Evolutionary conservation across 2,888 invertebrate species (phyloP).

Genomic region (Cephus spinipes): DNA sequence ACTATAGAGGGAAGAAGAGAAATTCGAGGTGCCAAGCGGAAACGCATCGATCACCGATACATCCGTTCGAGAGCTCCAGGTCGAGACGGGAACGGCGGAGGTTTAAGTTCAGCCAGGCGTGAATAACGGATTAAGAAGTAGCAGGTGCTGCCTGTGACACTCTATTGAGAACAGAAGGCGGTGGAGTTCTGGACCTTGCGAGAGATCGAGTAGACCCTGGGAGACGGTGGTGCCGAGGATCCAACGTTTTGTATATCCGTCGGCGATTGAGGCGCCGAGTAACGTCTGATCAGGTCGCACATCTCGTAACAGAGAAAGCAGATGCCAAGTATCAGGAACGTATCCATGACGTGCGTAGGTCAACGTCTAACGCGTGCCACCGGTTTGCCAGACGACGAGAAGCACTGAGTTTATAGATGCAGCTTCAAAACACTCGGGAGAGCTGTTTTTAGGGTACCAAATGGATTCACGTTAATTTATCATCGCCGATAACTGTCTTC

Average conservation of each 20-base stretch:
- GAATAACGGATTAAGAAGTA: background rate
- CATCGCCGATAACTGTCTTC: too few relatives aligned
- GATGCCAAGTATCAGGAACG: constrained; percentile 75
- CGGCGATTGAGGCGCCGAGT: constrained; percentile 49
- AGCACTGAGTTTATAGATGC: too few relatives aligned
- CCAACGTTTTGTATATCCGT: constrained; percentile 46
- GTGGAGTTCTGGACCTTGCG: constrained; percentile 41
- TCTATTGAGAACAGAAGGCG: constrained; percentile 16
- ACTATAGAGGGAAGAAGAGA: too few relatives aligned
- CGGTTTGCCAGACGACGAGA: background rate
- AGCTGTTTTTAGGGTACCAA: too few relatives aligned
- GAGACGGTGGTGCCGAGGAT: constrained; percentile 41
- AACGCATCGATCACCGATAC: too few relatives aligned
- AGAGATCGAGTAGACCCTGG: constrained; percentile 65
- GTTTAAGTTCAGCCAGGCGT: too few relatives aligned
- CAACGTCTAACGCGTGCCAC: background rate
- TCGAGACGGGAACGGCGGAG: too few relatives aligned
- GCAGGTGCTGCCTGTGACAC: constrained; percentile 2
- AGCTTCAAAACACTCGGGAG: too few relatives aligned
- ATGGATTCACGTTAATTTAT: too few relatives aligned
- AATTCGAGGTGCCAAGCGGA: too few relatives aligned
- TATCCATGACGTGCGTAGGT: constrained; percentile 70
- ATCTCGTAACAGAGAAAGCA: constrained; percentile 77
- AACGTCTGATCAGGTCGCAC: constrained; percentile 71
- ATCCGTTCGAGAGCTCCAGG: too few relatives aligned